Percentiles rank a stretch among this genome's conserved stretches.
Evolutionary conservation across 1,140 invertebrate genomes (phyloP).

Genomic region (Nasonia giraulti): DNA sequence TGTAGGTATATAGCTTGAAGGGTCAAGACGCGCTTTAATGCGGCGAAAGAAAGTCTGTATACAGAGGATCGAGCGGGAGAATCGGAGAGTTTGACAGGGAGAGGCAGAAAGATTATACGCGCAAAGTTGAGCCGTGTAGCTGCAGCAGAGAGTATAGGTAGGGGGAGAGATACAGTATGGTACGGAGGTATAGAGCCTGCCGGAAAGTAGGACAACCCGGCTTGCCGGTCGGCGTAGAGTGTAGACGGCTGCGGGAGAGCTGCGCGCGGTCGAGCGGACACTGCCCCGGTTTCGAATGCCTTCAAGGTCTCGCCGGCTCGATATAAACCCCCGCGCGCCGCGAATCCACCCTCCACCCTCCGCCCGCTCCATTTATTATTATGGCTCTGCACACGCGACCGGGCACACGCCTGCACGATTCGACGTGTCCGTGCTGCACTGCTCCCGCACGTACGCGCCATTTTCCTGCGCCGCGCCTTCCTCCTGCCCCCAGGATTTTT

Average conservation of each 20-base stretch:
- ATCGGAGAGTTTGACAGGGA: background rate
- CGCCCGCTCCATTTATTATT: constrained; percentile 18
- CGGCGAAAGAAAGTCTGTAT: too few relatives aligned
- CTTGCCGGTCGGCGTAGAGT: constrained; percentile 50
- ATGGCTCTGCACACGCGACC: constrained; percentile 30
- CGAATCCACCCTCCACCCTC: background rate
- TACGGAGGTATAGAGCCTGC: constrained; percentile 25
- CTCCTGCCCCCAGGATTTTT: background rate
- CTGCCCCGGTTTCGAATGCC: constrained; percentile 69
- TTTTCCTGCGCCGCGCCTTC: too few relatives aligned
- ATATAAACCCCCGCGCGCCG: constrained; percentile 38
- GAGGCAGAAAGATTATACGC: constrained; percentile 10
- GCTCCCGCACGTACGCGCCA: background rate
- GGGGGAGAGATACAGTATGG: background rate
- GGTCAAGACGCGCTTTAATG: too few relatives aligned
- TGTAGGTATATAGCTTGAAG: too few relatives aligned
- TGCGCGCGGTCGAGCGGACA: constrained; percentile 59
- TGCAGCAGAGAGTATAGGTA: background rate
- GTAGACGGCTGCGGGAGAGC: constrained; percentile 44
- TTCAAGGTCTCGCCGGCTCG: constrained; percentile 65
- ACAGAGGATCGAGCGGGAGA: background rate
- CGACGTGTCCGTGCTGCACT: background rate
- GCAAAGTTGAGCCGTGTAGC: background rate
- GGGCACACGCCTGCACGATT: constrained; percentile 2
- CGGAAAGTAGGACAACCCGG: constrained; percentile 66